phyloP scores from a whole-genome alignment of 2,113 vertebrate genomes.

The Ciconia stormi region DNA sequence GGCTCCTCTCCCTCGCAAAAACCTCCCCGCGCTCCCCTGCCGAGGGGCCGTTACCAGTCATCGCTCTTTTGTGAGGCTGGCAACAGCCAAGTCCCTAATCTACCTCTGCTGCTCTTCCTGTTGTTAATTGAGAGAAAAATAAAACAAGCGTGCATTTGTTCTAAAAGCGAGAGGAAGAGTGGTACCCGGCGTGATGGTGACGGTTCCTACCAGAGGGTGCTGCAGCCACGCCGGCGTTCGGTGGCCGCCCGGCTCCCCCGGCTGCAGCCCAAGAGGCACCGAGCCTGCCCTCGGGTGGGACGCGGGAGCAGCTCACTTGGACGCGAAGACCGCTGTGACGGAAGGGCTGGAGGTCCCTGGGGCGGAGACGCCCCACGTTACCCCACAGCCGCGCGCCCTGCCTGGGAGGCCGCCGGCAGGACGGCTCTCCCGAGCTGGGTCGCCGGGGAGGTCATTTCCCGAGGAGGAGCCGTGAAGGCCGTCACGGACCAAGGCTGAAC shows the following conservation, averaged over 20 bases:
- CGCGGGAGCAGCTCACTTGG: neutral
- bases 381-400: rapidly evolving
- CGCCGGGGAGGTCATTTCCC: neutral
- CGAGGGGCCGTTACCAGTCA: neutral
- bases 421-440: neutral
- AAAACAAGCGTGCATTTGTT: rapidly evolving
- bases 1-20: neutral
- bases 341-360: neutral
- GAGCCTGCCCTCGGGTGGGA: neutral
- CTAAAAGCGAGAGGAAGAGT: no score
- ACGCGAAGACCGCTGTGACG: rapidly evolving
- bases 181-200: rapidly evolving
- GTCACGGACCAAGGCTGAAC: no score
- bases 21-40: neutral
- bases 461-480: no score
- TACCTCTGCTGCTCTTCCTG: neutral
- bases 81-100: neutral
- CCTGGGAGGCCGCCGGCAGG: neutral
- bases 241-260: neutral
- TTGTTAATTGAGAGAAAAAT: no score
- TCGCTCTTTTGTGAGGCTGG: neutral
- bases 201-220: rapidly evolving
- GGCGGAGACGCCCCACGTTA: no score
- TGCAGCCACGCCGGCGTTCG: rapidly evolving
- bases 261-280: neutral